These are phyloP conservation scores for Copsychus sechellarum DNA, from an alignment of 2,113 vertebrate species.

Conservation along the genomic window DNA sequence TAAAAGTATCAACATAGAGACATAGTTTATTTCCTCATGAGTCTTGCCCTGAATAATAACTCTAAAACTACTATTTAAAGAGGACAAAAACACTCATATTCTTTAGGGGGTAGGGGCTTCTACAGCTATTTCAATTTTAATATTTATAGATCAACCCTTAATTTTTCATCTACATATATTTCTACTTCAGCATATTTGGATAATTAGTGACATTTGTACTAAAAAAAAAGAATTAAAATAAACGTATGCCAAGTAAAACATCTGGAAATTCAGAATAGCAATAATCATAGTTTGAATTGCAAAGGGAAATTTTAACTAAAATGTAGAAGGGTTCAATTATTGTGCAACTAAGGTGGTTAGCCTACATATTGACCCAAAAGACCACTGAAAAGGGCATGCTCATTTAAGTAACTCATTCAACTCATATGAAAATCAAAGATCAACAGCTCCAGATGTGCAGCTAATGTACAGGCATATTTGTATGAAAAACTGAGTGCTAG, in stretches of 20 bases:
- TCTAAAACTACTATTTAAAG: background rate
- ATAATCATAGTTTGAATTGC: background rate
- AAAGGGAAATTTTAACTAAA: conserved; percentile 8
- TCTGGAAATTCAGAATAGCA: conserved; percentile 16
- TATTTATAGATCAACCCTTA: background rate
- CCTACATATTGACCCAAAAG: background rate
- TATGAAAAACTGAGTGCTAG: background rate
- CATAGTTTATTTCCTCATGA: background rate
- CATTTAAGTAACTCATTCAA: background rate
- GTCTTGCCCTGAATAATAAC: background rate
- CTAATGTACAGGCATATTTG: background rate
- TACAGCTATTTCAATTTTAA: background rate
- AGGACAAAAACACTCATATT: accelerated
- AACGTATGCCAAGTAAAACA: background rate
- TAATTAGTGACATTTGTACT: background rate
- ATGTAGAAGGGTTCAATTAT: background rate
- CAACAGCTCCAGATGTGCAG: conserved; percentile 1
- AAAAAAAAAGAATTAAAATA: background rate
- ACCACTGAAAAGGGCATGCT: background rate
- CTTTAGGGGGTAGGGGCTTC: accelerated
- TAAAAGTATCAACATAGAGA: background rate
- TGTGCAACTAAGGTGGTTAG: background rate
- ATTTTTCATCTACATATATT: background rate
- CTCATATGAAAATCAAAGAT: background rate
- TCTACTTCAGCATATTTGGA: background rate